phyloP scores from a whole-genome alignment of 2,888 invertebrate genomes.

The Brassicogethes aeneus region DNA sequence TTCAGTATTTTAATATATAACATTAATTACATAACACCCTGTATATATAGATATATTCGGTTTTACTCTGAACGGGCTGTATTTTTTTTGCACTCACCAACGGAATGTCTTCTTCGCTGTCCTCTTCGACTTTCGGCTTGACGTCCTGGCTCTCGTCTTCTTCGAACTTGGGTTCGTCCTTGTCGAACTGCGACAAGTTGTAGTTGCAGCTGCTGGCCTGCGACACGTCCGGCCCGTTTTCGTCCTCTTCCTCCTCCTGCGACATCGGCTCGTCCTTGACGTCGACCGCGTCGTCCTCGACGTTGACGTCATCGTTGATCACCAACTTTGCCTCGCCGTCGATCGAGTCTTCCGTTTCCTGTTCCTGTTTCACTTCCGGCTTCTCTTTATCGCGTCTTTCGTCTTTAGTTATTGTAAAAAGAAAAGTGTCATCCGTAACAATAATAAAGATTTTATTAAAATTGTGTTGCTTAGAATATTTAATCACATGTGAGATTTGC shows the following conservation, averaged over 20 bases:
- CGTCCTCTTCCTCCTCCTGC: conserved; percentile 14
- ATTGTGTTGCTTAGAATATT: too few relatives aligned
- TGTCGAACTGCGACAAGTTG: conserved; percentile 57
- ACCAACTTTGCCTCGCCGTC: conserved; percentile 37
- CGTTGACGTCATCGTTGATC: conserved; percentile 33
- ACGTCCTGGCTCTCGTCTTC: conserved; percentile 18
- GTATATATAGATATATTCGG: too few relatives aligned
- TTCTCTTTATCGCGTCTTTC: conserved; percentile 14
- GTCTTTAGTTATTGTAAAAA: too few relatives aligned
- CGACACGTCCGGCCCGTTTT: conserved; percentile 40
- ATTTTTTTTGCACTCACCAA: conserved; percentile 59
- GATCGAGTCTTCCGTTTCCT: conserved; percentile 28
- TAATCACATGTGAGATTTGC: too few relatives aligned
- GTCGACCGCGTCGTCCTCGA: conserved; percentile 37
- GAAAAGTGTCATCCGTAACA: too few relatives aligned
- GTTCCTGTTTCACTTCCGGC: conserved; percentile 14
- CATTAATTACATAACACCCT: too few relatives aligned
- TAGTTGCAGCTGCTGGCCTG: conserved; percentile 64
- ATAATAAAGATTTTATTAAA: too few relatives aligned
- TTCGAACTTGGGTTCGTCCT: conserved; percentile 41
- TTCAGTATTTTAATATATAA: too few relatives aligned
- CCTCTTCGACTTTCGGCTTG: conserved; percentile 23
- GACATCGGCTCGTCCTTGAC: conserved; percentile 28
- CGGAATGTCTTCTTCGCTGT: conserved; percentile 64
- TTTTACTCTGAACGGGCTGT: too few relatives aligned